Evolutionary conservation across 2,113 vertebrate species (phyloP).

Genomic region (Nothocercus nigrocapillus): DNA sequence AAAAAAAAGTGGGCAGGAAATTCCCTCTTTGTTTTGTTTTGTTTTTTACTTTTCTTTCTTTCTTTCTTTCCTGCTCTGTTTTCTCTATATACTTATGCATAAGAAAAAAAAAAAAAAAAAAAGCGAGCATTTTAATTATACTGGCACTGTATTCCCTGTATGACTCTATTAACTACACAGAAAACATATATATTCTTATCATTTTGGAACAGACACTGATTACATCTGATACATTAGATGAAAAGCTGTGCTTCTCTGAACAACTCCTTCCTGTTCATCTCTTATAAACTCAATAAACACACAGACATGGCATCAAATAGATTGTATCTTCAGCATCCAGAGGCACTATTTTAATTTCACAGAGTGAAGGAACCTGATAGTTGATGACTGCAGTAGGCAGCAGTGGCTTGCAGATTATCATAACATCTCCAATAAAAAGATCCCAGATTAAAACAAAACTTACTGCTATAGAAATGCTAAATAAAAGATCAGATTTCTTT

Average conservation of each 20-base stretch:
- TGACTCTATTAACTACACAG: neutral
- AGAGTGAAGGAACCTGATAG: slow-evolving; percentile 20
- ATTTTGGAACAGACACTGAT: neutral
- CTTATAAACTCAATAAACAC: slow-evolving; percentile 49
- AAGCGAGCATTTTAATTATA: neutral
- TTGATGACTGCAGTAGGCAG: neutral
- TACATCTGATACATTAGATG: slow-evolving; percentile 26
- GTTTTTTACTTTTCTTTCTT: too few species aligned
- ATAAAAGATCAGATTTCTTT: neutral
- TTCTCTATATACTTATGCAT: too few species aligned
- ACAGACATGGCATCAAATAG: slow-evolving; percentile 40
- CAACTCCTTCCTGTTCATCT: slow-evolving; percentile 16
- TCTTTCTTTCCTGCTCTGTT: too few species aligned
- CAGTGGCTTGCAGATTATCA: slow-evolving; percentile 15
- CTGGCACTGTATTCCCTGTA: neutral
- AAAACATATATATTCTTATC: neutral
- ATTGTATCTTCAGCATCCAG: slow-evolving; percentile 41
- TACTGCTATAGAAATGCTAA: neutral
- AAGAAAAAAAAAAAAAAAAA: neutral
- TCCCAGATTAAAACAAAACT: slow-evolving; percentile 20
- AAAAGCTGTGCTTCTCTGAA: slow-evolving; percentile 42
- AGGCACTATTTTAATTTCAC: slow-evolving; percentile 60
- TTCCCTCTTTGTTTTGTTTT: neutral
- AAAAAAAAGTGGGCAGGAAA: neutral
- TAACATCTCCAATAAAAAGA: slow-evolving; percentile 44